phyloP scores from a whole-genome alignment of 1,140 invertebrate genomes.

The Drosophila nannoptera region DNA sequence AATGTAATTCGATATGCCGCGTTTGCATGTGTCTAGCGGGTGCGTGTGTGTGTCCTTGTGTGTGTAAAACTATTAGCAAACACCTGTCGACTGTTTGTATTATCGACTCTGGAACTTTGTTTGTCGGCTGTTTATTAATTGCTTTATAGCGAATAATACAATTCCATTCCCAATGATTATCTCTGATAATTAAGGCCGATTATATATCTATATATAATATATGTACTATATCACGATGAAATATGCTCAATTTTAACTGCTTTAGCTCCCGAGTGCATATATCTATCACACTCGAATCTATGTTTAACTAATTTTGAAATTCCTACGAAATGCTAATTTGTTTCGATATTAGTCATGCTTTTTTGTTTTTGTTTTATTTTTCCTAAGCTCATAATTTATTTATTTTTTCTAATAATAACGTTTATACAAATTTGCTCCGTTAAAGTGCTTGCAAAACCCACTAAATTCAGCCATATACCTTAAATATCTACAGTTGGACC shows the following conservation, averaged over 20 bases:
- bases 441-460: slow-evolving; percentile 12
- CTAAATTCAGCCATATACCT: slow-evolving; percentile 3
- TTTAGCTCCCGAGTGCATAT: background rate
- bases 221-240: too few species aligned
- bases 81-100: slow-evolving; percentile 49
- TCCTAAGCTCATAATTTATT: background rate
- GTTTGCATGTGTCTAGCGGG: background rate
- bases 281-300: background rate
- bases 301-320: background rate
- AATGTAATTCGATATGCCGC: slow-evolving; percentile 46
- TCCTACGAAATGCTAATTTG: too few species aligned
- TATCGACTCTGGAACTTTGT: slow-evolving; percentile 10
- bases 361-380: background rate
- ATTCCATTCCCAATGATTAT: background rate
- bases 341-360: background rate
- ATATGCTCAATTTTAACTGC: too few species aligned
- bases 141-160: slow-evolving; percentile 2
- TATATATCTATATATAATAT: too few species aligned
- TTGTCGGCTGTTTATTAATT: background rate
- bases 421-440: background rate
- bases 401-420: background rate
- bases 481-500: slow-evolving; percentile 32
- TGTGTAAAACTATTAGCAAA: slow-evolving; percentile 39
- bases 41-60: slow-evolving; percentile 8
- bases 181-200: background rate